Evolutionary conservation across 2,113 vertebrate genomes (phyloP).

Genomic region (Heterotis niloticus): DNA sequence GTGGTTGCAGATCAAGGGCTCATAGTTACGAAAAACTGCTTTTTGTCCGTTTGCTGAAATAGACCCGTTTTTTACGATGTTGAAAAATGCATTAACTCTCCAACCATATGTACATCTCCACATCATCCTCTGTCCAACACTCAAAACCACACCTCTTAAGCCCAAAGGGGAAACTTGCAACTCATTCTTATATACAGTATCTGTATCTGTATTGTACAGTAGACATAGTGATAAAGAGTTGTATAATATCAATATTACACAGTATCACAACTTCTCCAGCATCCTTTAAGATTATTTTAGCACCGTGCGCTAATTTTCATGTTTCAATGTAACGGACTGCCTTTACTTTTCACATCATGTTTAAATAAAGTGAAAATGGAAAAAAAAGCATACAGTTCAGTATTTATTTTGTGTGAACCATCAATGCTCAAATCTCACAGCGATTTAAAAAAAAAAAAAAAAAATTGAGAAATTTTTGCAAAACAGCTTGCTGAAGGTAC

Average conservation of each 20-base stretch:
- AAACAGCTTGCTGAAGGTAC: not conserved
- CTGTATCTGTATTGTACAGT: constrained; percentile 71
- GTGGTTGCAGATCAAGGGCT: constrained; percentile 65
- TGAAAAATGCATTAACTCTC: constrained; percentile 20
- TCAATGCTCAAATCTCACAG: not conserved
- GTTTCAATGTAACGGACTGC: constrained; percentile 67
- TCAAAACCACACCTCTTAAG: constrained; percentile 23
- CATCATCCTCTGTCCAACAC: constrained; percentile 8
- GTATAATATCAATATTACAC: constrained; percentile 65
- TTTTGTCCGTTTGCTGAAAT: constrained; percentile 48
- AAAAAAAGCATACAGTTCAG: constrained; percentile 33
- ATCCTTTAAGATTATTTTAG: constrained; percentile 48
- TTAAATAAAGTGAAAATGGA: constrained; percentile 69
- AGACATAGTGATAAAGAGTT: constrained; percentile 62
- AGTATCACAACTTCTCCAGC: constrained; percentile 58
- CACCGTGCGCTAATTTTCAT: constrained; percentile 55
- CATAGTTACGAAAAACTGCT: constrained; percentile 49
- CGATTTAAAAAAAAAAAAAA: not conserved
- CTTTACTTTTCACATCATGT: constrained; percentile 67
- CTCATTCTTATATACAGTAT: constrained; percentile 66
- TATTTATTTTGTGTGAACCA: constrained; percentile 30
- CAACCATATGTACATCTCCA: constrained; percentile 4
- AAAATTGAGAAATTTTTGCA: not conserved
- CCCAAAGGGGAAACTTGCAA: constrained; percentile 56
- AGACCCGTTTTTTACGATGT: constrained; percentile 37